Conservation (phyloP, 2,113 vertebrate genomes). For the Leptobrachium ailaonicum region DNA sequence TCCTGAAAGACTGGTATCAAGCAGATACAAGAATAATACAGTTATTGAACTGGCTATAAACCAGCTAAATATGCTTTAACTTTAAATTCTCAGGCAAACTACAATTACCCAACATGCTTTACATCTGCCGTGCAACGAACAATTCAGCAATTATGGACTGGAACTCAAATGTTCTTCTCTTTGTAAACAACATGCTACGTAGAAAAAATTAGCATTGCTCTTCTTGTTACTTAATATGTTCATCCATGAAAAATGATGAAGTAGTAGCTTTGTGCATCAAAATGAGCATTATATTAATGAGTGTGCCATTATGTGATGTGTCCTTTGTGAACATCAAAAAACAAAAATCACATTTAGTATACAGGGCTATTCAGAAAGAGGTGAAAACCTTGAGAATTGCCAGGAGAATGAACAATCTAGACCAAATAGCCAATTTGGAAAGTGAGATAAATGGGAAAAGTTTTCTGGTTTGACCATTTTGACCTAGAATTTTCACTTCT, state of each 20-base stretch:
- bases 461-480: no score
- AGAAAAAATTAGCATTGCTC: background rate
- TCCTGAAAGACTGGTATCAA: slow-evolving; percentile 58
- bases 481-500: no score
- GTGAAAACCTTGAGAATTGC: no score
- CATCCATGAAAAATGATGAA: background rate
- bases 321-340: no score
- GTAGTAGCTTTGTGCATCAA: background rate
- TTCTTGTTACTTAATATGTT: background rate
- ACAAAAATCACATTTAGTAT: no score
- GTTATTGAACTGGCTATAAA: slow-evolving; percentile 26
- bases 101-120: slow-evolving; percentile 9
- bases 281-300: background rate
- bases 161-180: slow-evolving; percentile 5
- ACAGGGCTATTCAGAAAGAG: no score
- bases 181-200: background rate
- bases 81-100: slow-evolving; percentile 23
- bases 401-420: no score
- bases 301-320: no score
- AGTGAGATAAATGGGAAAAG: no score
- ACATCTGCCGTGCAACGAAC: slow-evolving; percentile 17
- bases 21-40: background rate
- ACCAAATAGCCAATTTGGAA: no score
- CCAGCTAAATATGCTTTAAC: slow-evolving; percentile 6
- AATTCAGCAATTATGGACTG: slow-evolving; percentile 11